phyloP scores from a whole-genome alignment of 2,888 invertebrate genomes.

The Synergus laeviventris region DNA sequence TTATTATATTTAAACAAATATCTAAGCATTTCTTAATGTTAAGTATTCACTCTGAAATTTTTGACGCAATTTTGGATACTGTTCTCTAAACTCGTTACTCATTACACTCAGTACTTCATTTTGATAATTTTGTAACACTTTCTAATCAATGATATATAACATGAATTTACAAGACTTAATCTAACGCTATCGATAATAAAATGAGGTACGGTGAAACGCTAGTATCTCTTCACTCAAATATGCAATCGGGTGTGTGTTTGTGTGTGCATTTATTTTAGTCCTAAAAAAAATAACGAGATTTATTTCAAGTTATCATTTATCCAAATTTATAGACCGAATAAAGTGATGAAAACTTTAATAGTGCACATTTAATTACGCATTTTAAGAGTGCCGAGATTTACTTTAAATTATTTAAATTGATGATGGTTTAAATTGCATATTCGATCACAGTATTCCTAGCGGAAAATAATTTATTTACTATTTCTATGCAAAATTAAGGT shows the following conservation, averaged over 20 bases:
- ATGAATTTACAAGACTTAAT: not conserved
- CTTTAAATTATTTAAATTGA: not conserved
- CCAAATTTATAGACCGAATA: not conserved
- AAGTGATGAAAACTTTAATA: not conserved
- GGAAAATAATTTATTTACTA: not conserved
- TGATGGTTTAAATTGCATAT: not conserved
- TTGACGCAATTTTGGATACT: not conserved
- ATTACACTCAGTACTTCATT: not conserved
- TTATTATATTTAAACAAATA: slow-evolving; percentile 6
- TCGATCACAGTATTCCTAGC: slow-evolving; percentile 6
- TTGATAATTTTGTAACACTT: not conserved
- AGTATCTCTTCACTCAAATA: slow-evolving; percentile 9
- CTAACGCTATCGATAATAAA: not conserved
- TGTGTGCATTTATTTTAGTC: not conserved
- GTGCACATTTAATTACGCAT: not conserved
- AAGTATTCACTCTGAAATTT: not conserved
- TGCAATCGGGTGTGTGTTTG: not conserved
- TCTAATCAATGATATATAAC: not conserved
- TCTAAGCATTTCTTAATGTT: not conserved
- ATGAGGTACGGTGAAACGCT: slow-evolving; percentile 1
- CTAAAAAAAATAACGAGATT: not conserved
- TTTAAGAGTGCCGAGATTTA: not conserved
- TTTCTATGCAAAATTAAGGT: not conserved
- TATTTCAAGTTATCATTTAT: not conserved
- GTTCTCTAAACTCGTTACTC: not conserved